These are phyloP conservation scores for Pentalonia nigronervosa DNA, from an alignment of 1,140 invertebrate species.

Conservation along the genomic window DNA sequence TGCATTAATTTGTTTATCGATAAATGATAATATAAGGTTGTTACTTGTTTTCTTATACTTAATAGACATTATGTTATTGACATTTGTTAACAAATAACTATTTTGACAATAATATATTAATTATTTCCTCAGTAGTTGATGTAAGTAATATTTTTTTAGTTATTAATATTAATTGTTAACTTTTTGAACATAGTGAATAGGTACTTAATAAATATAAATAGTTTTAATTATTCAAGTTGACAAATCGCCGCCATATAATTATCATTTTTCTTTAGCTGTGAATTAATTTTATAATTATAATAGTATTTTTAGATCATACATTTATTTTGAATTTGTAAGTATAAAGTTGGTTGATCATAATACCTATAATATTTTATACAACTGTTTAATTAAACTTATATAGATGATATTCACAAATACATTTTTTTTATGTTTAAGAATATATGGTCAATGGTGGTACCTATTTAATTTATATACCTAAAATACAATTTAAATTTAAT, in stretches of 20 bases:
- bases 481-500: background rate
- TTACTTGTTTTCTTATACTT: background rate
- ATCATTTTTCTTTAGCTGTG: background rate
- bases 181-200: background rate
- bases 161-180: background rate
- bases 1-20: background rate
- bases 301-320: background rate
- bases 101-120: background rate
- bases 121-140: background rate
- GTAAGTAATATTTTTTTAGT: background rate
- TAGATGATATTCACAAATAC: background rate
- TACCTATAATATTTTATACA: background rate
- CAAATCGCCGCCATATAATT: background rate
- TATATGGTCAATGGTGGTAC: background rate
- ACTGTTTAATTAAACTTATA: background rate
- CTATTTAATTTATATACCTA: background rate
- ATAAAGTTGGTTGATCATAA: background rate
- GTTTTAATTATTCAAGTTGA: background rate
- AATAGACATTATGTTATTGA: no score
- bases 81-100: no score
- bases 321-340: background rate
- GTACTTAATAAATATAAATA: background rate
- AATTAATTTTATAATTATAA: background rate
- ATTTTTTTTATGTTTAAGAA: background rate
- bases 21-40: background rate